phyloP scores from a whole-genome alignment of 2,113 vertebrate genomes.

The Neoarius graeffei region DNA sequence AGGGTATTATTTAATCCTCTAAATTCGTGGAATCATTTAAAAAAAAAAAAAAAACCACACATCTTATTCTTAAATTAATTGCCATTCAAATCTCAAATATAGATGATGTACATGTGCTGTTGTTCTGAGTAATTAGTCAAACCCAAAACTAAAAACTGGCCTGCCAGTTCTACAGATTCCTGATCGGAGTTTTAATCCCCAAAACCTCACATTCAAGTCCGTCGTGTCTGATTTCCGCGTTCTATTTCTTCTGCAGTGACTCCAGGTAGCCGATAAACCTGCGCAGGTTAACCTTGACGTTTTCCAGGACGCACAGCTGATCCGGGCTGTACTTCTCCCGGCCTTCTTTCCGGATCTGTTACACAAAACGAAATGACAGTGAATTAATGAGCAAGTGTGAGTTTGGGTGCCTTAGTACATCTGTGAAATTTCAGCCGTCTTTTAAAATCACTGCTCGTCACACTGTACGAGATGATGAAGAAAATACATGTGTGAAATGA shows the following conservation, averaged over 20 bases:
- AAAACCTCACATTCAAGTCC: neutral
- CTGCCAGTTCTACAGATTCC: conserved; percentile 28
- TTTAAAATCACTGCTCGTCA: neutral
- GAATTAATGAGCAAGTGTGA: neutral
- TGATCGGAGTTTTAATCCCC: conserved; percentile 14
- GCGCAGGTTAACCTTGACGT: conserved; percentile 91
- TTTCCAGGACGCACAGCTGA: conserved; percentile 92
- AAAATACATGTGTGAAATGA: neutral
- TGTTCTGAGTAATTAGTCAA: neutral
- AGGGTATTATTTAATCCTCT: neutral
- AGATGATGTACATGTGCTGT: neutral
- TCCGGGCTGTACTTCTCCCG: conserved; percentile 81
- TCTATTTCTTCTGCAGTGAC: conserved; percentile 75
- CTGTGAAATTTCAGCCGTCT: neutral
- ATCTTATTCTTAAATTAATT: neutral
- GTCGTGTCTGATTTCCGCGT: neutral
- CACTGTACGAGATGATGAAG: neutral
- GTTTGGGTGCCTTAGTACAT: neutral
- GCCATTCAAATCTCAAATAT: neutral
- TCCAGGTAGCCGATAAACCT: conserved; percentile 93
- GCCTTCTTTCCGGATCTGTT: conserved; percentile 91
- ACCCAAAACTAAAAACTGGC: conserved; percentile 13
- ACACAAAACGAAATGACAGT: neutral
- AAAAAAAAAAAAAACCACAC: too few relatives aligned
- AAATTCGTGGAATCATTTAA: neutral